Conservation (phyloP, 2,797 vertebrate species). For the Zonotrichia albicollis region DNA sequence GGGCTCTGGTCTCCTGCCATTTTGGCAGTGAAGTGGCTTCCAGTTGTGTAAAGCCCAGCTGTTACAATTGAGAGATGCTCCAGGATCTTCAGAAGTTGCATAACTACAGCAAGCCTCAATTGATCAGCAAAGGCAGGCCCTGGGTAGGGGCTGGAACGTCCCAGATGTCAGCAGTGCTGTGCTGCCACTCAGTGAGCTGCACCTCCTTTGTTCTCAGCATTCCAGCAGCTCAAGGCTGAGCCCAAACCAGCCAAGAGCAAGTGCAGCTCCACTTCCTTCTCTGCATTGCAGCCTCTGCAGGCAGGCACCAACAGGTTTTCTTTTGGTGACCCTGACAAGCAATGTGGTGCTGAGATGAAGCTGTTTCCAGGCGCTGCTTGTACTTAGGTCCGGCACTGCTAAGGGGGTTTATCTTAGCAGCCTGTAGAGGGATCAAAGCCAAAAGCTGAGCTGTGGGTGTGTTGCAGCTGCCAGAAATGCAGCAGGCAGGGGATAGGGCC, state of each 20-base stretch:
- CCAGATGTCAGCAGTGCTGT: neutral
- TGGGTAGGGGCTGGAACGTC: neutral
- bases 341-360: neutral
- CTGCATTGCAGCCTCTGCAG: neutral
- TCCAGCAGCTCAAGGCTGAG: neutral
- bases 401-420: neutral
- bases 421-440: neutral
- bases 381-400: neutral
- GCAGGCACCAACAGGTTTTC: neutral
- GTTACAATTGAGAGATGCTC: neutral
- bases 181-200: neutral
- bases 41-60: neutral
- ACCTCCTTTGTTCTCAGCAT: neutral
- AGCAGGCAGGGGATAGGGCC: neutral
- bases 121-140: neutral
- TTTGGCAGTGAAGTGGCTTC: neutral
- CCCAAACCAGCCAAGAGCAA: neutral
- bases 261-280: neutral
- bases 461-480: neutral
- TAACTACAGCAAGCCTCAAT: neutral
- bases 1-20: neutral
- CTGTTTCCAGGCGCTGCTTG: neutral
- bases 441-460: neutral
- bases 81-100: neutral
- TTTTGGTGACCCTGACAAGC: neutral